Conservation (phyloP, 2,797 vertebrate genomes). For the Chloroceryle amazona region DNA sequence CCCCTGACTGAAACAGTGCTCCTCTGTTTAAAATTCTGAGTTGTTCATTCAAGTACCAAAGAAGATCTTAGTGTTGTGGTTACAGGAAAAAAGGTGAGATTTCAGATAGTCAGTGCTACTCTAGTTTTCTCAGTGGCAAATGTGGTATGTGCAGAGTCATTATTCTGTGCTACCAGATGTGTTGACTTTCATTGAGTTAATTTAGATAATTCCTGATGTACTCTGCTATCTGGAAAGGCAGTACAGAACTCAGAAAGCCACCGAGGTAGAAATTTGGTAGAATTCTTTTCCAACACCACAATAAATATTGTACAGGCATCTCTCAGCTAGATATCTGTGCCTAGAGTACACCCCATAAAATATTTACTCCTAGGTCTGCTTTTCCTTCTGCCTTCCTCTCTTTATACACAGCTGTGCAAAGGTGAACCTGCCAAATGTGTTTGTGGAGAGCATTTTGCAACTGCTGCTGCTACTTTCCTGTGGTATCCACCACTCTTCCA, state of each 20-base stretch:
- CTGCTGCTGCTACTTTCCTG: not conserved
- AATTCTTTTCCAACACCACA: not conserved
- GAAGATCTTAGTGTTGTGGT: not conserved
- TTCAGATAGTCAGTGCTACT: not conserved
- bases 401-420: not conserved
- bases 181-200: not conserved
- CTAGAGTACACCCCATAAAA: not conserved
- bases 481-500: not conserved
- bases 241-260: not conserved
- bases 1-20: not conserved
- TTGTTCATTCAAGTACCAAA: not conserved
- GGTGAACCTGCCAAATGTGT: not conserved
- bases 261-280: fast-evolving
- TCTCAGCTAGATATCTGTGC: not conserved
- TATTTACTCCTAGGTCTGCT: not conserved
- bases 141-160: not conserved
- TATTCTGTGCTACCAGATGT: not conserved
- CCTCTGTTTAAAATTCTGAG: not conserved
- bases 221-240: not conserved
- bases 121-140: not conserved
- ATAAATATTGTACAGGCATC: not conserved
- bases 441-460: not conserved
- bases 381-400: not conserved
- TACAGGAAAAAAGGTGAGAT: not conserved
- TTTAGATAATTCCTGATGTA: not conserved